Evolutionary conservation across 2,888 invertebrate species (phyloP).

Genomic region (Luperina nickerlii): DNA sequence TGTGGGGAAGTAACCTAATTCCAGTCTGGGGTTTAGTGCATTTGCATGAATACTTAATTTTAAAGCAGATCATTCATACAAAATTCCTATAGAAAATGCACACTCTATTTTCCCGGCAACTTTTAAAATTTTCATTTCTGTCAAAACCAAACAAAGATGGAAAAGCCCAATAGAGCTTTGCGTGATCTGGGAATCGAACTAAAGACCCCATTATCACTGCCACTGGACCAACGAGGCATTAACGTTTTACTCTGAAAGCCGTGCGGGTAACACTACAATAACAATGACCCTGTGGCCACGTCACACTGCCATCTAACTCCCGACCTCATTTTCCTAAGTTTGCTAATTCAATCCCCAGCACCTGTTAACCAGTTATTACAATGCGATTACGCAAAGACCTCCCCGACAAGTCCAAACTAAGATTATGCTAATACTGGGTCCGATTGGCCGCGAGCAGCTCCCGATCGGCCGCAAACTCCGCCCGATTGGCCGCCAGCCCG

Average conservation of each 20-base stretch:
- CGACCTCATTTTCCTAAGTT: constrained; percentile 7
- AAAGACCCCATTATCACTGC: background rate
- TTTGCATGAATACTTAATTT: background rate
- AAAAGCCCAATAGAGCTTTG: background rate
- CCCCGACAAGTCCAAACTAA: constrained; percentile 12
- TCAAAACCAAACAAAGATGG: background rate
- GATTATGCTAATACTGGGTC: constrained; percentile 50
- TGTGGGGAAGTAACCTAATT: constrained; percentile 9
- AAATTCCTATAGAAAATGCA: background rate
- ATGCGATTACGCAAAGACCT: constrained; percentile 42
- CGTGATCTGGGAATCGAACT: background rate
- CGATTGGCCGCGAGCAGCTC: constrained; percentile 2
- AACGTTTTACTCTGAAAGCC: background rate
- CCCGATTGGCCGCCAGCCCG: constrained; percentile 4
- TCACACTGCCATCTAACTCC: background rate
- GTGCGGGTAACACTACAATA: background rate
- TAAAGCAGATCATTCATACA: background rate
- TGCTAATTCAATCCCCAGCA: constrained; percentile 22
- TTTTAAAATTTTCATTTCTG: background rate
- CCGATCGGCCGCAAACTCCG: constrained; percentile 16
- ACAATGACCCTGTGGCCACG: background rate
- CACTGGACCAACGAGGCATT: no score
- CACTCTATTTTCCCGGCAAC: background rate
- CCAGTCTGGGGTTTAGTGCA: background rate
- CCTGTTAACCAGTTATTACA: constrained; percentile 44